Evolutionary conservation across 2,888 invertebrate genomes (phyloP).

Genomic region (Gisinianus flammeolus): DNA sequence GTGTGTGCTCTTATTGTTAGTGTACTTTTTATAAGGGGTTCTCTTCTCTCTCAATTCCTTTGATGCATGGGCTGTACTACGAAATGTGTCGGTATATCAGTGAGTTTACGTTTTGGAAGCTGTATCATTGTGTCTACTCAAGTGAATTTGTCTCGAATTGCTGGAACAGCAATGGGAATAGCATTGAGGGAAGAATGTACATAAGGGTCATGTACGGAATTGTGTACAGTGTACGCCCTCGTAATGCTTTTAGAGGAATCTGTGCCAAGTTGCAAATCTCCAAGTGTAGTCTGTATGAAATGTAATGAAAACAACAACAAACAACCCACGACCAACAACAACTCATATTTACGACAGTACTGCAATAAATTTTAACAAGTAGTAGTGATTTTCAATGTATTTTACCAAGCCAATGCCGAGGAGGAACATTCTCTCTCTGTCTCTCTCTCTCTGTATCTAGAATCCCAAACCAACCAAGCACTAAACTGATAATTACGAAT

Average conservation of each 20-base stretch:
- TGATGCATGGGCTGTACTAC: neutral
- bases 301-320: neutral
- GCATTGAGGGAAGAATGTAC: no score
- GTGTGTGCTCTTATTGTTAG: no score
- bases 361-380: slow-evolving; percentile 9
- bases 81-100: neutral
- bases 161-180: neutral
- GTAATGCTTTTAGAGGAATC: neutral
- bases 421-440: no score
- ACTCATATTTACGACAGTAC: slow-evolving; percentile 13
- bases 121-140: neutral
- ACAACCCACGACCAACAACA: neutral
- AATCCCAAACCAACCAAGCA: no score
- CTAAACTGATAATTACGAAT: no score
- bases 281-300: neutral
- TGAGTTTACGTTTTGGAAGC: neutral
- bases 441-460: no score
- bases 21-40: neutral
- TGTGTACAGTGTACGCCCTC: no score
- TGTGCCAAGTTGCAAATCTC: neutral
- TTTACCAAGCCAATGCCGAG: no score
- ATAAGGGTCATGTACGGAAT: no score
- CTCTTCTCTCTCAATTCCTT: neutral
- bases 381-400: slow-evolving; percentile 13
- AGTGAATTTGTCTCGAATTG: neutral